Evolutionary conservation across 30 jellyfish, hydroid and myxozoan genomes (phyloP).

Genomic region (Aurelia aurita): DNA sequence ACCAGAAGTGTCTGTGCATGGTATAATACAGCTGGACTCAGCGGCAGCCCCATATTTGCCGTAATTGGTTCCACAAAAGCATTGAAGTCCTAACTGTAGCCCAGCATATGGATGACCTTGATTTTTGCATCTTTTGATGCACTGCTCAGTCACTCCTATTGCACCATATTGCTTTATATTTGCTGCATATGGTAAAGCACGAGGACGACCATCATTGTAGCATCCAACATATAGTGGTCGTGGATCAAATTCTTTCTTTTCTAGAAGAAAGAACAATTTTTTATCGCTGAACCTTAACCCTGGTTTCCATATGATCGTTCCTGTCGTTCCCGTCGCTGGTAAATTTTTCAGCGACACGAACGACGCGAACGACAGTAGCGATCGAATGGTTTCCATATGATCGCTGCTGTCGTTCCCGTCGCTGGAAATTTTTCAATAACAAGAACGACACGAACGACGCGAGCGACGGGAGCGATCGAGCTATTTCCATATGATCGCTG

Average conservation of each 20-base stretch:
- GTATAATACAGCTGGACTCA: neutral
- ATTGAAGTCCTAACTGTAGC: neutral
- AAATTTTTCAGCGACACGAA: too few relatives aligned
- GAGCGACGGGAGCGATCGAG: too few relatives aligned
- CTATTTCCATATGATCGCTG: too few relatives aligned
- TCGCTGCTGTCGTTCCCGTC: too few relatives aligned
- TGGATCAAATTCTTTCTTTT: neutral
- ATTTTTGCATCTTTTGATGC: neutral
- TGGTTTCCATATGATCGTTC: too few relatives aligned
- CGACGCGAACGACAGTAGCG: too few relatives aligned
- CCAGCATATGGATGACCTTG: slow-evolving; percentile 27
- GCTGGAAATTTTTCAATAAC: too few relatives aligned
- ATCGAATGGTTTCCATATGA: too few relatives aligned
- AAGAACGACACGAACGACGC: too few relatives aligned
- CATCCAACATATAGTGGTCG: slow-evolving; percentile 16
- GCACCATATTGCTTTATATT: neutral
- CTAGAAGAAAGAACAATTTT: too few relatives aligned
- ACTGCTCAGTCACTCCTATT: neutral
- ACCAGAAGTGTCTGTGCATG: neutral
- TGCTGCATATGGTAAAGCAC: neutral
- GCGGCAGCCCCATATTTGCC: neutral
- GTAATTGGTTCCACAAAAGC: slow-evolving; percentile 19
- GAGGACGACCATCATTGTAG: neutral
- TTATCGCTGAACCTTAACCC: too few relatives aligned
- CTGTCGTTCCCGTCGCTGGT: too few relatives aligned